Evolutionary conservation across 2,888 invertebrate genomes (phyloP), one percentile per base, ranked within the genome.

Genomic region (Troides oblongomaculatus): DNA sequence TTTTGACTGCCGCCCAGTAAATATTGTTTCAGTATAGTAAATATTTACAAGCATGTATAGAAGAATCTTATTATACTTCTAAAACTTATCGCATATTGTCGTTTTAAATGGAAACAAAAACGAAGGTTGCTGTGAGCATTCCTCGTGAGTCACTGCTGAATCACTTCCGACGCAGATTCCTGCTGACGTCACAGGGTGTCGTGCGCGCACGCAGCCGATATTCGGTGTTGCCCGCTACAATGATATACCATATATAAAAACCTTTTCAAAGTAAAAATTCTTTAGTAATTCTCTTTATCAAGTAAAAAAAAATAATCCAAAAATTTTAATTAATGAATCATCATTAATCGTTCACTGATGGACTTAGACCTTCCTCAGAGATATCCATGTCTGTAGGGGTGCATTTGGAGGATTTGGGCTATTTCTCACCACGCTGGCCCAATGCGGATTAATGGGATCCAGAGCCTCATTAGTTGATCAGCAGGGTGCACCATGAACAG

Each of bases 131-230:
- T 18, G 57, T 63, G 66, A 72, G 70, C 76, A 73, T 75, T 82
- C 84, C 74, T 82, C 25, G 74, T 74, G 72, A 72, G 61, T 75
- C 76, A 76, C 60, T 71, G 74, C 75, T 88, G 88, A 89, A 76
- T 89, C 89, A 89, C 81, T 84, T 89, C 89, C 88, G 88, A 84
- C 71, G 81, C 79, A 81, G 79, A 87, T 87, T 85, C 87, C 84
- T 83, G 78, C 72, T 88, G 88, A 89, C 90, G 88, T 89, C 88
- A 89, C 84, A 77, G 89, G 89, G 84, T 81, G 76, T n/a, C 58
- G 56, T 76, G 82, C 83, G 84, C 81, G 72, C 75, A 80, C 79
- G 83, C 81, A 77, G 50, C 60, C 39, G 18, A 25, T 14, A 53
- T 8, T 21, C 21, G 14, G 57, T 66, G 66, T 70, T 64, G 64